Conservation (phyloP, 2,797 vertebrate genomes). For the Chanos chanos region DNA sequence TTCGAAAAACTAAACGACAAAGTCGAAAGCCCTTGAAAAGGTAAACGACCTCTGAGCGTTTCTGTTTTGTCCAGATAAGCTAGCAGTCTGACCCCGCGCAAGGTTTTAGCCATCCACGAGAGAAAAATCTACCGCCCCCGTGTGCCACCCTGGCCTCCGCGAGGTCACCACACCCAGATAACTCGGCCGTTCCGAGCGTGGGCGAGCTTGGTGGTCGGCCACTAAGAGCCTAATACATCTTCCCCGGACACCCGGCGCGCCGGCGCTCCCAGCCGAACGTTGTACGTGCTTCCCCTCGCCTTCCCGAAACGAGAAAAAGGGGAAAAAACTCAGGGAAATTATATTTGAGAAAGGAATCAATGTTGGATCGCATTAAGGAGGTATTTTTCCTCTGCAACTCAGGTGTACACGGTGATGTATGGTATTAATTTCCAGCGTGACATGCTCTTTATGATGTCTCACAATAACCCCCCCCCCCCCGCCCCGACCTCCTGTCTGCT, state of each 20-base stretch:
- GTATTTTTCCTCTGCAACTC: conserved; percentile 42
- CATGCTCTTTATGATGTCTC: conserved; percentile 72
- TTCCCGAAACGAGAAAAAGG: conserved; percentile 2
- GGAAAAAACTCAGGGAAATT: conserved; percentile 32
- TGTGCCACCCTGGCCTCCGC: conserved; percentile 1
- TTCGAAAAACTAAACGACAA: too few relatives aligned
- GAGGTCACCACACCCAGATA: conserved; percentile 7
- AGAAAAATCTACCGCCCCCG: background rate
- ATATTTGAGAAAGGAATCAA: conserved; percentile 44
- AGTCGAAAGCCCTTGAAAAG: too few relatives aligned
- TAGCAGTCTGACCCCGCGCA: background rate
- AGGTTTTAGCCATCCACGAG: conserved; percentile 9
- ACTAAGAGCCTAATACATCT: conserved; percentile 27
- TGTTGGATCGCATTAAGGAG: conserved; percentile 27
- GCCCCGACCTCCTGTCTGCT: too few relatives aligned
- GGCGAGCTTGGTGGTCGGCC: background rate
- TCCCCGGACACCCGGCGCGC: conserved; percentile 26
- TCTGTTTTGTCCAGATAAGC: conserved; percentile 17
- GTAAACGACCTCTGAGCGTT: too few relatives aligned
- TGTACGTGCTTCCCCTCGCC: conserved; percentile 10
- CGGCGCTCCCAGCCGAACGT: conserved; percentile 25
- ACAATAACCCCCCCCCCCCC: conserved; percentile 38
- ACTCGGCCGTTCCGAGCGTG: too few relatives aligned
- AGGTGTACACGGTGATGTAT: conserved; percentile 70
- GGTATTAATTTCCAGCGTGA: conserved; percentile 78